These are phyloP conservation scores for Sipha flava DNA, from an alignment of 1,140 invertebrate species.

Conservation along the genomic window DNA sequence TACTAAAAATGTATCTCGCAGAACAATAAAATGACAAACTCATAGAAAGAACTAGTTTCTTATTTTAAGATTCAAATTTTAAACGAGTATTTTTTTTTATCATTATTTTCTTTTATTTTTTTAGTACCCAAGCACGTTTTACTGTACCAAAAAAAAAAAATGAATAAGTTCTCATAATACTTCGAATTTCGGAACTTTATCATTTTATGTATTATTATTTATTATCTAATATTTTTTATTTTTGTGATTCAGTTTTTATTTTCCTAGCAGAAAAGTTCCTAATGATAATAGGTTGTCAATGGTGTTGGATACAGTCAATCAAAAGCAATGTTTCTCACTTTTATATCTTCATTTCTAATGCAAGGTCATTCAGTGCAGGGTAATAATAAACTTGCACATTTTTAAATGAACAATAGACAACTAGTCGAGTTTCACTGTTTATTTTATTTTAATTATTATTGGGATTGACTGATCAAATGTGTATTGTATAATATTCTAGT, in stretches of 20 bases:
- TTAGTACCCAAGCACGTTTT: conserved; percentile 17
- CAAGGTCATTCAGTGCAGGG: conserved; percentile 12
- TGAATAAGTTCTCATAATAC: neutral
- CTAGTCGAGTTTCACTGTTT: neutral
- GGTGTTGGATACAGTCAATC: conserved; percentile 25
- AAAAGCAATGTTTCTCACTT: conserved; percentile 26
- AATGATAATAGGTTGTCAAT: conserved; percentile 9
- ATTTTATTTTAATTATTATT: conserved; percentile 11
- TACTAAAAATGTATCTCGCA: conserved; percentile 5
- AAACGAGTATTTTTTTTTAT: neutral
- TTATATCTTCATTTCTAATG: conserved; percentile 12
- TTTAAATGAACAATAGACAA: neutral
- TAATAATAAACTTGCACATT: conserved; percentile 14
- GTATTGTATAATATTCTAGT: conserved; percentile 21
- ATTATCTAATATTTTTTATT: neutral
- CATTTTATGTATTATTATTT: neutral
- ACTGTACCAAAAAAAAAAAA: conserved; percentile 16
- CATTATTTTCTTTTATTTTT: neutral
- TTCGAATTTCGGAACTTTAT: conserved; percentile 19
- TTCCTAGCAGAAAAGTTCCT: conserved; percentile 32
- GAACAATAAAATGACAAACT: conserved; percentile 9
- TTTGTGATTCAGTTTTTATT: conserved; percentile 11
- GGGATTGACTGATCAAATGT: conserved; percentile 30
- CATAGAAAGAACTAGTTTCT: neutral
- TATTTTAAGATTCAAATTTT: neutral